A percentile compares a stretch with the other conserved stretches of the same genome.
Evolutionary conservation across 2,888 invertebrate genomes (phyloP).

Genomic region (Cantharis flavilabris): DNA sequence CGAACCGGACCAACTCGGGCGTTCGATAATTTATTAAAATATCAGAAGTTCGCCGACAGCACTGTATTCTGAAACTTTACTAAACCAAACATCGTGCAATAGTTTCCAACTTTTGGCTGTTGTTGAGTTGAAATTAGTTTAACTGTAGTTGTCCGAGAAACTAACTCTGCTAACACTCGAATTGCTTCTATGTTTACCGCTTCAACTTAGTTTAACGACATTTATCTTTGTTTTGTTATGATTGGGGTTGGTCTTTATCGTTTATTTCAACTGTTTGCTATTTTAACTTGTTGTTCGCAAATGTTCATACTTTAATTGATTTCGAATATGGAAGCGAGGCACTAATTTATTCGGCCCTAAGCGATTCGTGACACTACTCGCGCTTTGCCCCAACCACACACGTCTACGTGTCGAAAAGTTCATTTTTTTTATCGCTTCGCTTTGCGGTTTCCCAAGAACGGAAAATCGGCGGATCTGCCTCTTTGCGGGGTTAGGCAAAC

Average conservation of each 20-base stretch:
- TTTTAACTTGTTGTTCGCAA: neutral
- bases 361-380: no score
- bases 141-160: constrained; percentile 48
- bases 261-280: constrained; percentile 5
- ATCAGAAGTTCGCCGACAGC: constrained; percentile 39
- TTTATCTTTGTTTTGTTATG: constrained; percentile 45
- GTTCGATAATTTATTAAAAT: constrained; percentile 44
- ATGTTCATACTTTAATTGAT: neutral
- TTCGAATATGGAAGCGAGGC: neutral
- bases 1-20: constrained; percentile 27
- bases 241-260: constrained; percentile 13
- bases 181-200: constrained; percentile 41
- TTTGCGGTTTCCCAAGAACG: no score
- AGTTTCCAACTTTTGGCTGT: constrained; percentile 49
- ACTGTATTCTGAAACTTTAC: constrained; percentile 46
- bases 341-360: neutral
- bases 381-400: no score
- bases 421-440: neutral
- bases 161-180: constrained; percentile 39
- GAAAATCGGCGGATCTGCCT: neutral
- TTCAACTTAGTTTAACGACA: constrained; percentile 43
- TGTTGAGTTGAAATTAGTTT: constrained; percentile 50
- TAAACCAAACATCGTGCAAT: constrained; percentile 53
- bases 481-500: neutral
- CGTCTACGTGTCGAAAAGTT: neutral